Evolutionary conservation across 2,797 vertebrate species (phyloP), one percentile per base, ranked within the genome.

Genomic region (Sparus aurata): DNA sequence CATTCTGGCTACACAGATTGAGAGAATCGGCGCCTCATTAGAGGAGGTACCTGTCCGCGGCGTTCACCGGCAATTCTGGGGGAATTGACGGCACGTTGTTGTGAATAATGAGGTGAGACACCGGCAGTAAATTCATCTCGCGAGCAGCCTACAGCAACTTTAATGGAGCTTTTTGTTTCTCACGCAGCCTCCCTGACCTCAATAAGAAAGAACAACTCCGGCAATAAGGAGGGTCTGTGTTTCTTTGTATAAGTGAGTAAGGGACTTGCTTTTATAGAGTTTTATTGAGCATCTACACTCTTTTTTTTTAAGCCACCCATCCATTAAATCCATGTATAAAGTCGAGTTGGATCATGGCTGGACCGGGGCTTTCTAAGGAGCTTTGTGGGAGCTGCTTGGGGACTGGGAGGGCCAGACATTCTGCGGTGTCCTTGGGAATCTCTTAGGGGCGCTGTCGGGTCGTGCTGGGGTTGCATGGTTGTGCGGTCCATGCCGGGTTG

Each of bases 31-130:
- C 25, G 84, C 65, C 80, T 90, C 73, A 85, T 92, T 92, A 87
- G 60, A 70, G 46, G 77, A 64, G 47, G 20, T 59, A 75, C 73
- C 83, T 86, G 63, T 86, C 75, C 69, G 69, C 69, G 47, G 54
- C 62, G 69, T 43, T 64, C 69, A 30, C 17, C 34, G 18, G 78
- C 53, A 55, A 7, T 80, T 66, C 77, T 38, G 65, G 34, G 47
- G 72, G 62, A 64, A 67, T 73, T 62, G 77, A 45, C 85, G 77
- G 76, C 65, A 73, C 69, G 49, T 69, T 72, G 79, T 61, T 71
- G 77, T 79, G 77, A 89, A 85, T 90, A 90, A 91, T 86, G 83
- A 89, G 85, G 47, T 45, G 80, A 77, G 47, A 63, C 59, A 7
- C 22, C 70, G 64, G 77, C 72, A 57, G 83, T 52, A 65, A 71